Conservation (phyloP, 2,888 invertebrate species). For the Tineola bisselliella region DNA sequence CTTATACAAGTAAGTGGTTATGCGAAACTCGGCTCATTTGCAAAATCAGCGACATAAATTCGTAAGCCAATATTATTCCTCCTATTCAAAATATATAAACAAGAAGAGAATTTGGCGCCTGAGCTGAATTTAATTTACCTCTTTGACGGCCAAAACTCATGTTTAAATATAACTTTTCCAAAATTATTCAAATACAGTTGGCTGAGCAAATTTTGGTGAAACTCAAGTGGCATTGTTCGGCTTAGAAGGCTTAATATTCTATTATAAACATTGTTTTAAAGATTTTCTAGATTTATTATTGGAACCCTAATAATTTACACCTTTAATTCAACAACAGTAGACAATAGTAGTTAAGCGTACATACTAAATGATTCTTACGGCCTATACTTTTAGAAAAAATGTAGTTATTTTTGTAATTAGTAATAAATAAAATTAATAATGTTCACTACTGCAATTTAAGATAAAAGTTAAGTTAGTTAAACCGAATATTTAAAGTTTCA, state of each 20-base stretch:
- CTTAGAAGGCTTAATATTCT: neutral
- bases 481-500: neutral
- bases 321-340: too few species aligned
- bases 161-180: neutral
- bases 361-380: too few species aligned
- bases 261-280: neutral
- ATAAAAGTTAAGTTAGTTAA: neutral
- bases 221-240: neutral
- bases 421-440: too few species aligned
- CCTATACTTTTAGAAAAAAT: too few species aligned
- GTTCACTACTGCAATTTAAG: too few species aligned
- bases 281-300: too few species aligned
- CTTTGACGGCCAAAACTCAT: neutral
- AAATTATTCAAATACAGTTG: neutral
- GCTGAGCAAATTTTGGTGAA: neutral
- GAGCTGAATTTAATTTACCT: neutral
- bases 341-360: too few species aligned
- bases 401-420: too few species aligned
- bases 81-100: neutral
- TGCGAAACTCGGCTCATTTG: neutral
- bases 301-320: too few species aligned
- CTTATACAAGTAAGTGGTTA: neutral
- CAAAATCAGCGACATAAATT: neutral
- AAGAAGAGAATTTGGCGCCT: neutral
- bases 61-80: neutral